Conservation (phyloP, 2,888 invertebrate species). For the Beris morrisii region DNA sequence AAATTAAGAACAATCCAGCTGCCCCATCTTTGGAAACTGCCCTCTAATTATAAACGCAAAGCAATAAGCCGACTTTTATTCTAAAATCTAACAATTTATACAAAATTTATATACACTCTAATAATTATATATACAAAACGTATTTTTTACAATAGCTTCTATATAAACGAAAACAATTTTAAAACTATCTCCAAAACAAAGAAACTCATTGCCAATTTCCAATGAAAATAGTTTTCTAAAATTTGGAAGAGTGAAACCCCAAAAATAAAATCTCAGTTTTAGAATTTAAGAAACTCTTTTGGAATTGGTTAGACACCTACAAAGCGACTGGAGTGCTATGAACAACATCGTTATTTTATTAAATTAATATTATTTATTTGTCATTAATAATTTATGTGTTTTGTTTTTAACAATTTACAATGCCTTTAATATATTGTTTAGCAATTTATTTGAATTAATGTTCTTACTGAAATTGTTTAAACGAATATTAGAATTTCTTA, state of each 20-base stretch:
- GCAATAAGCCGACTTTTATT: background rate
- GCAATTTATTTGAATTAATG: too few relatives aligned
- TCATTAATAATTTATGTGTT: too few relatives aligned
- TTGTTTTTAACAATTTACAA: too few relatives aligned
- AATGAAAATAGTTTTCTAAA: conserved; percentile 9
- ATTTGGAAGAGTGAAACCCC: background rate
- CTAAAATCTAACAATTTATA: background rate
- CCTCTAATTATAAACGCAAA: conserved; percentile 48
- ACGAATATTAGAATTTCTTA: too few relatives aligned
- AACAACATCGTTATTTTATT: too few relatives aligned
- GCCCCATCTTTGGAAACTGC: conserved; percentile 67
- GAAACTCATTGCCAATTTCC: conserved; percentile 15
- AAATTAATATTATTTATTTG: too few relatives aligned
- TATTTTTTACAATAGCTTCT: background rate
- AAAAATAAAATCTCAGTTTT: background rate
- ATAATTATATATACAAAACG: too few relatives aligned
- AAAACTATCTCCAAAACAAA: conserved; percentile 6
- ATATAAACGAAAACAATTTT: conserved; percentile 5
- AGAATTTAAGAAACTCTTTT: background rate
- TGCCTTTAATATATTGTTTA: too few relatives aligned
- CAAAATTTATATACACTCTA: background rate
- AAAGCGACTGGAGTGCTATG: too few relatives aligned
- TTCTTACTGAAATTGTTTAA: too few relatives aligned
- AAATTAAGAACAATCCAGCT: conserved; percentile 44
- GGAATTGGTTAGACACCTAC: background rate